These are phyloP conservation scores for Python bivittatus DNA, from an alignment of 2,113 vertebrate species.

Conservation along the genomic window DNA sequence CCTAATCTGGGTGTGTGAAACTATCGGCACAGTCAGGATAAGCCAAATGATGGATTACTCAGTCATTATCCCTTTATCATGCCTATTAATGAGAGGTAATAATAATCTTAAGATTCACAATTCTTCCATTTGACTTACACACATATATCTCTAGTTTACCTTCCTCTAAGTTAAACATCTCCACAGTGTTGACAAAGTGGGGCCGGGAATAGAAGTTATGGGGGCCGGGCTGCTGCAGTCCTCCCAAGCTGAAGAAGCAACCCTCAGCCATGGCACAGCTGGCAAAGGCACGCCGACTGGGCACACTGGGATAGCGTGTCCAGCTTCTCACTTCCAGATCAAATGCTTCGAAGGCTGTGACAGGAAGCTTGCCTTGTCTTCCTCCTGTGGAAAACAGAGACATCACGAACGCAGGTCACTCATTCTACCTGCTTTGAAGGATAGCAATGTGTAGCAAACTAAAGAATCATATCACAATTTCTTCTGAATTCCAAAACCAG, in stretches of 20 bases:
- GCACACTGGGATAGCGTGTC: slow-evolving; percentile 90
- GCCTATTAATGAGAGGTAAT: too few species aligned
- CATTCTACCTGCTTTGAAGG: neutral
- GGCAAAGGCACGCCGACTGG: slow-evolving; percentile 93
- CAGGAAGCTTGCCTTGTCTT: slow-evolving; percentile 93
- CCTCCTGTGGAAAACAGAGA: slow-evolving; percentile 77
- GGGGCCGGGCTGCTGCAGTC: slow-evolving; percentile 94
- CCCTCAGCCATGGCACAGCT: slow-evolving; percentile 83
- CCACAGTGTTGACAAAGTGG: slow-evolving; percentile 96
- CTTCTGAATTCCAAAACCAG: neutral
- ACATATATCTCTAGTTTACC: slow-evolving; percentile 75
- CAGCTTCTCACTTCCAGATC: slow-evolving; percentile 92
- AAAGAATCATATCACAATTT: neutral
- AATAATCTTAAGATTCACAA: neutral
- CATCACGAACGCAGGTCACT: fast-evolving
- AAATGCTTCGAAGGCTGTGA: slow-evolving; percentile 95
- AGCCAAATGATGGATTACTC: neutral
- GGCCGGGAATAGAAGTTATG: slow-evolving; percentile 99
- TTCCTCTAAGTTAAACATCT: slow-evolving; percentile 90
- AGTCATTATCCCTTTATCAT: neutral
- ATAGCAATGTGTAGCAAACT: neutral
- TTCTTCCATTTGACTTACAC: neutral
- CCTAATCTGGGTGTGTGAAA: neutral
- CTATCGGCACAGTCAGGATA: neutral
- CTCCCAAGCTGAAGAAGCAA: slow-evolving; percentile 91